Base-by-base conservation (phyloP, 2,888 invertebrate species). In the Spatulosminthurus flaviceps region DNA sequence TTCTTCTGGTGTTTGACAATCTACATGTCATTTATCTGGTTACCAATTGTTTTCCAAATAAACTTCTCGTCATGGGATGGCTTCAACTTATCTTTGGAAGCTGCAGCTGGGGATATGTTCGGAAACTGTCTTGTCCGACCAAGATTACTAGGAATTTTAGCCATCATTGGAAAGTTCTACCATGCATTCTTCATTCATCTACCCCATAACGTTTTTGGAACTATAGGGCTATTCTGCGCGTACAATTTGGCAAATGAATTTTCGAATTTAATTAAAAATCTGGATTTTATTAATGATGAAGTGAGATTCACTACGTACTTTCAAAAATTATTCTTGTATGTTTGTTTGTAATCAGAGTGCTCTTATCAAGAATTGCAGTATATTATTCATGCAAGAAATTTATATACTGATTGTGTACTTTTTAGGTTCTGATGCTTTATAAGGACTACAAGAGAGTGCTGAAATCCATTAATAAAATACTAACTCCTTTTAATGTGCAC, bases 161-260 rank as follows among this genome's bases (percentile, higher is more conserved):
- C 75, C 7, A 16, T 76, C 5, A 76, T 76, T 42, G 75, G 42
- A 4, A n/a, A 64, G 42, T 76, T 76, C n/a, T 76, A 76, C 67
- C 61, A 76, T 42, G 75, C 42, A 66, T 41, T 76, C 1, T 41
- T 66, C 7, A 41, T 76, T 26, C 75, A 76, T 24, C n/a, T 76
- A 34, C 42, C 75, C 24, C 75, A 76, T 19, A 76, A 76, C 42
- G 75, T 76, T 26, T 76, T 76, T 66, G 75, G 75, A 13, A 61
- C 75, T 0, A 7, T 21, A 13, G 61, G 19, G 29, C 34, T 76
- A 13, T 76, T 42, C 22, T 26, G 16, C 2, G 26, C 19, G 0
- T 34, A 66, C 22, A 66, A 29, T 13, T 22, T 67, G 0, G 29
- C 42, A n/a, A 64, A 16, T 16, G 42, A 76, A 34, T 76, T 76